Conservation (phyloP, 2,113 vertebrate species). For the Apeltes quadracus region DNA sequence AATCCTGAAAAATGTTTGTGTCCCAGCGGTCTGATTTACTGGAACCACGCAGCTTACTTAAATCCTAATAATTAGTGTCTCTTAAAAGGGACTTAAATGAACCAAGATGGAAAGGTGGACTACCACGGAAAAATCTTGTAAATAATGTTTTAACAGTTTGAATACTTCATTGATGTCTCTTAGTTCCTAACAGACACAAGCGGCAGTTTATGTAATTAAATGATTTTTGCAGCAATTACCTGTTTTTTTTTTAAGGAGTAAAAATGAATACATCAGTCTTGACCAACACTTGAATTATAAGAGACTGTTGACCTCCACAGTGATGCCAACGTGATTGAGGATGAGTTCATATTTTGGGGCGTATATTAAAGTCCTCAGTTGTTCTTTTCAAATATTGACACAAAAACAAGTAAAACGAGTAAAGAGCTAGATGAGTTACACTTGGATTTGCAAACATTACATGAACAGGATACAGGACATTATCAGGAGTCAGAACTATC, state of each 20-base stretch:
- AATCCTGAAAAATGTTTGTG: background rate
- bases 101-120: conserved; percentile 7
- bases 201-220: background rate
- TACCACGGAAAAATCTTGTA: background rate
- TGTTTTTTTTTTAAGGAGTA: background rate
- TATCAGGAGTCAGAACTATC: background rate
- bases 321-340: background rate
- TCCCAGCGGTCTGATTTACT: background rate
- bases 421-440: background rate
- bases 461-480: background rate
- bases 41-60: background rate
- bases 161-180: background rate
- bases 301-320: background rate
- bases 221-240: background rate
- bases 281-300: background rate
- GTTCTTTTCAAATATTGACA: background rate
- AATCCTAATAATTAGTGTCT: background rate
- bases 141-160: background rate
- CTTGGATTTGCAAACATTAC: background rate
- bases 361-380: background rate
- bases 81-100: background rate
- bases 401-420: background rate
- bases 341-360: background rate
- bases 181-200: background rate
- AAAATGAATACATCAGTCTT: background rate